Conservation (phyloP, 2,113 vertebrate species). For the Bothrops jararaca region DNA sequence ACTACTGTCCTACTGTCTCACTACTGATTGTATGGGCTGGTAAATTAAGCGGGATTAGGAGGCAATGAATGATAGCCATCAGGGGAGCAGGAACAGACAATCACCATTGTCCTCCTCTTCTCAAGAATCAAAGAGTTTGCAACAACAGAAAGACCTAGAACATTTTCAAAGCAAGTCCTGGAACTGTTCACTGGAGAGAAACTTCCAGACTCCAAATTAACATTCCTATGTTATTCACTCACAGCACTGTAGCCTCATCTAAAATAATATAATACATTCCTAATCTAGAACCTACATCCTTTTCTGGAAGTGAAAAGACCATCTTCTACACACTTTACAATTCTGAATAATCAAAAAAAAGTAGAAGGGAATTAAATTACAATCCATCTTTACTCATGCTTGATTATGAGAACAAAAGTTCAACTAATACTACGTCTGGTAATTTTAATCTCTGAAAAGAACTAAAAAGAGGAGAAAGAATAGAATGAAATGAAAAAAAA, state of each 20-base stretch:
- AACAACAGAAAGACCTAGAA: neutral
- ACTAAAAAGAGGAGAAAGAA: conserved; percentile 49
- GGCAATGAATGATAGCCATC: neutral
- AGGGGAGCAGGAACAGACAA: neutral
- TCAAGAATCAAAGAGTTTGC: too few species aligned
- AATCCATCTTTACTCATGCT: conserved; percentile 55
- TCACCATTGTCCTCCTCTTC: neutral
- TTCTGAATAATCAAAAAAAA: conserved; percentile 53
- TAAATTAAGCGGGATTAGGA: neutral
- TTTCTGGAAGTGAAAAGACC: conserved; percentile 33
- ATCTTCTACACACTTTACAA: conserved; percentile 44
- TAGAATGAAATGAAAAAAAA: conserved; percentile 55
- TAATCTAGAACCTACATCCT: conserved; percentile 10
- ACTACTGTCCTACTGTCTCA: neutral
- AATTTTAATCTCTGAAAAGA: conserved; percentile 54
- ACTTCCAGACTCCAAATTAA: conserved; percentile 26
- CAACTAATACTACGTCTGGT: conserved; percentile 51
- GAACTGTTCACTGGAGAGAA: neutral
- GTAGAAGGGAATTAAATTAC: conserved; percentile 48
- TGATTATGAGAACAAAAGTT: conserved; percentile 58
- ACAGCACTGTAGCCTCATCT: neutral
- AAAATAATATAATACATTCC: conserved; percentile 39
- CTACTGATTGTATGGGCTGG: neutral
- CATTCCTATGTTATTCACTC: neutral
- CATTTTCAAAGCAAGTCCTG: neutral